Base-by-base conservation (phyloP, 2,888 invertebrate genomes). In the Diarsia rubi region DNA sequence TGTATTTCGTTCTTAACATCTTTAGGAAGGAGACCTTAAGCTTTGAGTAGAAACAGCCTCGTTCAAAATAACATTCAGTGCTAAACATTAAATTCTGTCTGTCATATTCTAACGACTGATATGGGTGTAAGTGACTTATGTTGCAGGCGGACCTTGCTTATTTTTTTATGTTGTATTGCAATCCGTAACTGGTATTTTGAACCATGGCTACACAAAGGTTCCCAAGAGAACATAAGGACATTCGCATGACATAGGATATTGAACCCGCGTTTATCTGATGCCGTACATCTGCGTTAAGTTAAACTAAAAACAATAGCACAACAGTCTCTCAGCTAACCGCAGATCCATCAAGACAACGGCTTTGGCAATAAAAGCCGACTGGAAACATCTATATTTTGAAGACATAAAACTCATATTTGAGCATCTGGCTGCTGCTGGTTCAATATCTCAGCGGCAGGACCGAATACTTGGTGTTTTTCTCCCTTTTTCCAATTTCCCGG, bases 401-500 rank as follows among this genome's bases (percentile, higher is more conserved):
- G 89, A 86, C 90, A 93, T 92, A 93, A 93, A 92, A 91, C 90
- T 92, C 89, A 92, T 92, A 93, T 91, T 92, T 85, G 90, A 92
- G 90, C 94, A 94, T 94, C 94, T 94, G 94, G 93, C 89, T 86
- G 86, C 87, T 88, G 78, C 80, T 83, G 82, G 90, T 86, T 79
- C 93, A 92, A 94, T 94, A 94, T 93, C 93, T 93, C 90, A 89
- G 89, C 69, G 84, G 85, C 87, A 89, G 87, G 75, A 81, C 78
- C 83, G 75, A 90, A 88, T 86, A 86, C 88, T 89, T 88, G 87
- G 88, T 86, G 88, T 93, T 93, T 93, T 93, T 93, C 91, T 93
- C 91, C 91, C 90, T 92, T 94, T 95, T 94, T 94, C 92, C 95
- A 94, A 95, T 95, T 94, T 94, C 90, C 91, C 90, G 92, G 90